These are phyloP conservation scores for Calliphora vomitoria DNA, from an alignment of 2,888 invertebrate species.

Conservation along the genomic window DNA sequence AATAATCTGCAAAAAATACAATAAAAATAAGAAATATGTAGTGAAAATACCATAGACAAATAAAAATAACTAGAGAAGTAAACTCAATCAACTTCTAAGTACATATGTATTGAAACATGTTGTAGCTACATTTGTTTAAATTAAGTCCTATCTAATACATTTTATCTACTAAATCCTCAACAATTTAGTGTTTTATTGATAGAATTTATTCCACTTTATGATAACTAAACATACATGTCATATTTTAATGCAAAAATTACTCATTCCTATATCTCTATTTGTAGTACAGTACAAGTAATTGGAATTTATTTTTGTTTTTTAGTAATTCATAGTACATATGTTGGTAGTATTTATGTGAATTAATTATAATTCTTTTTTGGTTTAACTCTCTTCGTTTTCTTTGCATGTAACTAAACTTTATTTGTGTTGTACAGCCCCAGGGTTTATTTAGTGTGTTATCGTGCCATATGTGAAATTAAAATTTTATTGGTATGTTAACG, in stretches of 20 bases:
- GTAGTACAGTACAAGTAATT: not conserved
- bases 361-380: not conserved
- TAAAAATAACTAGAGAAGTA: too few relatives aligned
- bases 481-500: slow-evolving; percentile 11
- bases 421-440: not conserved
- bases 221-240: not conserved
- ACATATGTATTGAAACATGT: too few relatives aligned
- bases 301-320: not conserved
- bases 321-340: slow-evolving; percentile 11
- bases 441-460: not conserved
- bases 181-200: not conserved
- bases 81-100: too few relatives aligned
- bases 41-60: too few relatives aligned
- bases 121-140: not conserved
- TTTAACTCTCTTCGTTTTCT: not conserved
- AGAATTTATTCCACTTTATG: not conserved
- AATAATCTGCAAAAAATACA: slow-evolving; percentile 76
- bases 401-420: not conserved
- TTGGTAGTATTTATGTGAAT: slow-evolving; percentile 3
- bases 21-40: not conserved
- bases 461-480: slow-evolving; percentile 8
- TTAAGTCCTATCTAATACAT: not conserved
- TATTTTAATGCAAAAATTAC: not conserved
- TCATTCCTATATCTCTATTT: not conserved
- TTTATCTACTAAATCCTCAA: not conserved